Conservation (phyloP, 1,140 invertebrate species). For the Cydia fagiglandana region DNA sequence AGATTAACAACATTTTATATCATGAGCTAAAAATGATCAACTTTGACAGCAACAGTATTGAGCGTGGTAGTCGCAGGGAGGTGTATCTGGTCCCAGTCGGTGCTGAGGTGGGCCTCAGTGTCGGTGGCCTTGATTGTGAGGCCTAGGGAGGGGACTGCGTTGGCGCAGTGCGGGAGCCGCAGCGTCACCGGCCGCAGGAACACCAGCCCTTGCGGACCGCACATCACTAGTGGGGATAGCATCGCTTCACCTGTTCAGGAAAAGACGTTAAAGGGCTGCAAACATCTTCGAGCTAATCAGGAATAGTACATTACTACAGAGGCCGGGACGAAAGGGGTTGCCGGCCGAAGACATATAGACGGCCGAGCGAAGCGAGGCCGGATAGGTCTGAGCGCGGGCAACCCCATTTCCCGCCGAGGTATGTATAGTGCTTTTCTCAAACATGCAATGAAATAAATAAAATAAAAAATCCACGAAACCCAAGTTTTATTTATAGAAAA, state of each 20-base stretch:
- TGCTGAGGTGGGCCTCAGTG: constrained; percentile 84
- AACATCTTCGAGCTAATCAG: background rate
- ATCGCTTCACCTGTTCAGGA: constrained; percentile 89
- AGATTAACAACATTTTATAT: background rate
- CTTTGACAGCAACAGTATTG: constrained; percentile 92
- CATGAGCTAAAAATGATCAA: constrained; percentile 89
- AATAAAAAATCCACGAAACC: too few species aligned
- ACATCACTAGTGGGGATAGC: constrained; percentile 95
- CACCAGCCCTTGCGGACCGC: constrained; percentile 94
- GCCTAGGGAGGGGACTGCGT: constrained; percentile 84
- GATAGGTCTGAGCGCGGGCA: too few species aligned
- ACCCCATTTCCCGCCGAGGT: too few species aligned
- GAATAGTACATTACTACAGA: too few species aligned
- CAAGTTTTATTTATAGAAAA: too few species aligned
- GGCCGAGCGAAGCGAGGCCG: too few species aligned
- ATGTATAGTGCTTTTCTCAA: too few species aligned
- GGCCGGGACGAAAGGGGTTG: too few species aligned
- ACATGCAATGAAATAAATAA: too few species aligned
- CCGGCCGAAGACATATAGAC: too few species aligned
- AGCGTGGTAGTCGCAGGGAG: constrained; percentile 87
- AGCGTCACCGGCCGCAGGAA: constrained; percentile 94
- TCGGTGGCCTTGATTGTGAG: constrained; percentile 90
- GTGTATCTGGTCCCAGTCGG: constrained; percentile 88
- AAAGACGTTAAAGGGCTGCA: constrained; percentile 20
- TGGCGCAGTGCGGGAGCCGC: constrained; percentile 87